phyloP scores from a whole-genome alignment of 2,113 vertebrate genomes.

The Penelope pileata region DNA sequence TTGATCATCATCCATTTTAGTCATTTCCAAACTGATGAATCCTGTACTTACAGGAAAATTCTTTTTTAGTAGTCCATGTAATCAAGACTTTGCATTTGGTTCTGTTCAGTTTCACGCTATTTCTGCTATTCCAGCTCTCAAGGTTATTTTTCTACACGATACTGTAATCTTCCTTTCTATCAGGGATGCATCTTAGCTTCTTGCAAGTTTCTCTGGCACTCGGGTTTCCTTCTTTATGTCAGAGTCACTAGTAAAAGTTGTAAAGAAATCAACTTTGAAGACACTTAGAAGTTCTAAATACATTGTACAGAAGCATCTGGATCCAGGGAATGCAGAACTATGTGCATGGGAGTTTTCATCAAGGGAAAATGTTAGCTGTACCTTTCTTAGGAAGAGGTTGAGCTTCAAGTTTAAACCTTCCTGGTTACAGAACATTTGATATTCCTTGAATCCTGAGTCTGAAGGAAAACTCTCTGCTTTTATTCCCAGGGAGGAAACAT shows the following conservation, averaged over 20 bases:
- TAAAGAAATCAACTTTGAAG: not conserved
- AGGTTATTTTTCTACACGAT: not conserved
- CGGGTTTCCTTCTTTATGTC: not conserved
- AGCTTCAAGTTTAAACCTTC: not conserved
- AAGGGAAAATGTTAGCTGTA: fast-evolving
- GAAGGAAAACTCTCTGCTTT: not conserved
- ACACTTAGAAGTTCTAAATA: not conserved
- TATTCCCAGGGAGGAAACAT: not conserved
- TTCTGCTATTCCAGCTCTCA: not conserved
- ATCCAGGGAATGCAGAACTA: not conserved
- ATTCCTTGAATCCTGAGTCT: not conserved
- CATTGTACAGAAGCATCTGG: not conserved
- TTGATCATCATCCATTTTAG: not conserved
- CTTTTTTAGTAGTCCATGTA: not conserved
- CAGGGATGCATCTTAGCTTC: not conserved
- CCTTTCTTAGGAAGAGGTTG: not conserved
- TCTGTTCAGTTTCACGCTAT: not conserved
- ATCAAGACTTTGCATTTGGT: not conserved
- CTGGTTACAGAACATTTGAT: not conserved
- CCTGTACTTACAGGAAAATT: not conserved
- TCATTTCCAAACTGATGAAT: not conserved
- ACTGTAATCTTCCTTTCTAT: not conserved
- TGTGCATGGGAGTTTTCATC: not conserved
- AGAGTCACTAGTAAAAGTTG: not conserved
- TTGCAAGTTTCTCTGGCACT: not conserved